Percentiles rank a stretch among this genome's conserved stretches.
phyloP scores from a whole-genome alignment of 2,797 vertebrate species.

The Miichthys miiuy region DNA sequence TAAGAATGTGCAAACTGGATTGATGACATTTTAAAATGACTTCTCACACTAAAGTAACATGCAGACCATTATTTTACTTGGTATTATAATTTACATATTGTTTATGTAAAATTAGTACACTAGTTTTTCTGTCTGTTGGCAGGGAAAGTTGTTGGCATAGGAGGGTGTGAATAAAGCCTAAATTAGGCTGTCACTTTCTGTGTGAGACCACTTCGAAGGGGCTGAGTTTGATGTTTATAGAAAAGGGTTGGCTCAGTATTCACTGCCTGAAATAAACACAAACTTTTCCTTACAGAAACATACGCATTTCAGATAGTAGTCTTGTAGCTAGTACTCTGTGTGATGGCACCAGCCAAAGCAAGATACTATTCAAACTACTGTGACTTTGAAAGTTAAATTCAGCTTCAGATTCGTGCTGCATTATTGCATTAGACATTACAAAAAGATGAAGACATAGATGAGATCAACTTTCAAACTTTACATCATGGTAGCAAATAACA shows the following conservation, averaged over 20 bases:
- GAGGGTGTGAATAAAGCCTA: constrained; percentile 80
- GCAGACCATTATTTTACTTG: constrained; percentile 66
- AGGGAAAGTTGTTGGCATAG: constrained; percentile 79
- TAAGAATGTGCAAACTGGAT: constrained; percentile 78
- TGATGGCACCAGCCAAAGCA: constrained; percentile 47
- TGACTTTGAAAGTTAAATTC: constrained; percentile 59
- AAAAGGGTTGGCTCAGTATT: constrained; percentile 54
- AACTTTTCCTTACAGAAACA: constrained; percentile 45
- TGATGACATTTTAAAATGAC: constrained; percentile 75
- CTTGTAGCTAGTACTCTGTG: constrained; percentile 65
- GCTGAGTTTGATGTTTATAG: constrained; percentile 56
- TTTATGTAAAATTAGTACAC: constrained; percentile 71
- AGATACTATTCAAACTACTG: constrained; percentile 64
- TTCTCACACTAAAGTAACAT: constrained; percentile 68
- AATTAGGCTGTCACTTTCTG: constrained; percentile 81
- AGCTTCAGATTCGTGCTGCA: constrained; percentile 42
- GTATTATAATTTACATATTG: constrained; percentile 76
- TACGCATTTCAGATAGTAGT: constrained; percentile 64
- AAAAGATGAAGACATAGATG: constrained; percentile 27
- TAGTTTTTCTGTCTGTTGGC: constrained; percentile 84
- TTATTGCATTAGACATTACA: constrained; percentile 52
- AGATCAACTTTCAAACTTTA: constrained; percentile 22
- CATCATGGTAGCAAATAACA: constrained; percentile 29
- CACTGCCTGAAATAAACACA: constrained; percentile 61
- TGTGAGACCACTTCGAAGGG: constrained; percentile 62